Base-by-base conservation (phyloP, 2,888 invertebrate species). In the Ypsolopha scabrella region DNA sequence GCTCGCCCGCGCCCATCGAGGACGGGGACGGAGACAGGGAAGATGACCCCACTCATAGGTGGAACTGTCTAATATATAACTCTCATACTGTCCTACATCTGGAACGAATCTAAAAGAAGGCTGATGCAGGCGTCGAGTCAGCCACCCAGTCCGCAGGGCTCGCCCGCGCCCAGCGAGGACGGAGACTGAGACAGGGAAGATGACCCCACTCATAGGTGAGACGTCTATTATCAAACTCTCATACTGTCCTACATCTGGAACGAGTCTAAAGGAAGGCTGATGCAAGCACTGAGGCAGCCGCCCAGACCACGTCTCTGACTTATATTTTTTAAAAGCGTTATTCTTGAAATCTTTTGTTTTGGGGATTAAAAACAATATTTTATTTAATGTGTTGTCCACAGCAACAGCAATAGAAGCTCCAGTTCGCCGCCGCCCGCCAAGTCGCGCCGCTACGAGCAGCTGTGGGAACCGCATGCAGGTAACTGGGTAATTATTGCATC, bases 271-370 rank as follows among this genome's bases (percentile, higher is more conserved):
- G 94, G 94, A 24, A 90, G 93, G 58, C 87, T 97, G 55, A 92
- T 95, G 88, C 94, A 95, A 81, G 97, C 96, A 44, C 89, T 97
- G 52, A 95, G 95, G 62, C 97, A 97, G 54, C 94, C 95, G n/a
- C 92, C 91, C 58, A 95, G 95, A 58, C 96, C 96, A 52, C 92
- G 4, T 24, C 24, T 24, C 24, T 24, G 24, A 24, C 4, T 24
- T 4, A n/a, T n/a, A n/a, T n/a, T n/a, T n/a, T n/a, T n/a, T 4
- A 24, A 24, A 24, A 24, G 24, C 4, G 24, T 24, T 24, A 24
- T 24, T 4, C 24, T 24, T 24, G 4, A 24, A 24, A 24, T 24
- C 24, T 24, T 24, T 24, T 24, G 4, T 3, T 24, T 2, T 24
- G 4, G 24, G 24, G 24, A 24, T 24, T 24, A 24, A 24, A 24